Conservation (phyloP, 92 coral and sea anemone genomes). For the Siderastrea siderea region DNA sequence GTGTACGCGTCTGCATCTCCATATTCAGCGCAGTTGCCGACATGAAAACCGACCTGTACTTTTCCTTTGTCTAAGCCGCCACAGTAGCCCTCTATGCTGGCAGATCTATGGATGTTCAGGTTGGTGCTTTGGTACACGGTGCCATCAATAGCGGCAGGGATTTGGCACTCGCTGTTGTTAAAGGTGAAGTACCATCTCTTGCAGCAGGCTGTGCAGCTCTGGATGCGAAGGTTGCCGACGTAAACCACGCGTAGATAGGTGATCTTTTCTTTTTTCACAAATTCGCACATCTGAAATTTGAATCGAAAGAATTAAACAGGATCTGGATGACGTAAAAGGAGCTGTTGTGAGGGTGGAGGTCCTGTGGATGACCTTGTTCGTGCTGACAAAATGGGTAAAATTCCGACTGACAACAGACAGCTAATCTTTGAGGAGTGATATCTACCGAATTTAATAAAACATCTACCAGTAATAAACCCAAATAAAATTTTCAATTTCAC, state of each 20-base stretch:
- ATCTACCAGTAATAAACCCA: too few relatives aligned
- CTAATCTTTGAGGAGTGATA: too few relatives aligned
- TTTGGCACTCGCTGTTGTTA: slow-evolving; percentile 9
- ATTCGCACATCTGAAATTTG: background rate
- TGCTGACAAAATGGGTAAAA: too few relatives aligned
- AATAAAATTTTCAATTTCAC: too few relatives aligned
- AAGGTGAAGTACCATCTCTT: slow-evolving; percentile 26
- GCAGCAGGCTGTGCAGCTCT: background rate
- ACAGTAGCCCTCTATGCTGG: slow-evolving; percentile 28
- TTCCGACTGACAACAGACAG: too few relatives aligned
- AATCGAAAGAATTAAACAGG: background rate
- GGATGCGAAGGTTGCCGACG: slow-evolving; percentile 18
- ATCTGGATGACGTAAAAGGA: background rate
- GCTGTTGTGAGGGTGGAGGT: background rate
- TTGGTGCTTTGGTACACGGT: slow-evolving; percentile 3
- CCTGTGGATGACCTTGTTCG: too few relatives aligned
- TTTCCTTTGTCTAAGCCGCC: background rate
- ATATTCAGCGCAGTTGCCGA: slow-evolving; percentile 22
- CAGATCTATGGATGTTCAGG: slow-evolving; percentile 22
- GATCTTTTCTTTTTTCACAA: background rate
- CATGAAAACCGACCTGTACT: slow-evolving; percentile 11
- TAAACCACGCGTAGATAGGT: slow-evolving; percentile 13
- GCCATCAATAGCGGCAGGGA: slow-evolving; percentile 26
- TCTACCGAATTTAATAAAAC: too few relatives aligned
- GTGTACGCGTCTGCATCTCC: slow-evolving; percentile 21